A percentile compares a stretch with the other conserved stretches of the same genome.
These are phyloP conservation scores for Parus major DNA, from an alignment of 2,113 vertebrate species.

Conservation along the genomic window DNA sequence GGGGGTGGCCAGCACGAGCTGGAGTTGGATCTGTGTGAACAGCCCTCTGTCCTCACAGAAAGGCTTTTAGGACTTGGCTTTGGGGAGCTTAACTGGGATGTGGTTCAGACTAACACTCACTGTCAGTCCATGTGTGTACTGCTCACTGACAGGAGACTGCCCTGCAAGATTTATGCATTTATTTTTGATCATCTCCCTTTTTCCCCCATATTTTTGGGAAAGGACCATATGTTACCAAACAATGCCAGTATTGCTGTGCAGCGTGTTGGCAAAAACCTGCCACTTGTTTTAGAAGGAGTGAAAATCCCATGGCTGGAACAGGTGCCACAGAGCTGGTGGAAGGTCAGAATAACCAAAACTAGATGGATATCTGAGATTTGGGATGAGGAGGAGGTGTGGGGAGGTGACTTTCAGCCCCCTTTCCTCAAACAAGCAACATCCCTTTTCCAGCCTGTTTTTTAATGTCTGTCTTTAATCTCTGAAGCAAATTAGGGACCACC, in stretches of 20 bases:
- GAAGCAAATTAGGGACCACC: background rate
- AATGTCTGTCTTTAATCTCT: background rate
- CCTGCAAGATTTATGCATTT: background rate
- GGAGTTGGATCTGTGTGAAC: fast-evolving
- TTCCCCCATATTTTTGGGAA: background rate
- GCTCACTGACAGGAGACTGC: background rate
- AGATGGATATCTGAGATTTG: background rate
- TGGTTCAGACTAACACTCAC: conserved; percentile 9
- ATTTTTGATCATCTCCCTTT: background rate
- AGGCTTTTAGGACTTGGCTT: background rate
- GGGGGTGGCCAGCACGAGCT: background rate
- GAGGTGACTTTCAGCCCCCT: background rate
- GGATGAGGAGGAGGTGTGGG: background rate
- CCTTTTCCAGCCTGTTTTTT: background rate
- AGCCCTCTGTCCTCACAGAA: background rate
- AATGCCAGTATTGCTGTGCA: background rate
- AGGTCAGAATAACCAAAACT: background rate
- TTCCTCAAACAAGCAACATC: background rate
- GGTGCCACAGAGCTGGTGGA: background rate
- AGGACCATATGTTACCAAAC: fast-evolving
- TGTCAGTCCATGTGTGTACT: background rate
- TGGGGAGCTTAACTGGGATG: background rate
- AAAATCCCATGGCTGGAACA: background rate
- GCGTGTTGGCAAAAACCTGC: background rate
- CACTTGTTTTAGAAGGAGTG: background rate